Evolutionary conservation across 2,113 vertebrate genomes (phyloP).

Genomic region (Macroglossus sobrinus): DNA sequence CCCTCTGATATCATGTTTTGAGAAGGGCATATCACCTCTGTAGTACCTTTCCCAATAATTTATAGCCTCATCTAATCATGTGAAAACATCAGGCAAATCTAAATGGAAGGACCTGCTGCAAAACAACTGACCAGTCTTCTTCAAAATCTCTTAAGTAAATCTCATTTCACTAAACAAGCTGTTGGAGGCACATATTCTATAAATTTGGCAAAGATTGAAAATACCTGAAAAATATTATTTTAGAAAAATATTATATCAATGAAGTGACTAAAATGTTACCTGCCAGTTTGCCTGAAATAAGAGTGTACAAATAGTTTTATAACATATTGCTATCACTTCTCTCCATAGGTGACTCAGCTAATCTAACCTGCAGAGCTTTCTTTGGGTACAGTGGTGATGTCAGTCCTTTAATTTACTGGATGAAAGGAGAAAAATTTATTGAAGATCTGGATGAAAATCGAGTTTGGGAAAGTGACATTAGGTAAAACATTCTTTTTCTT

Average conservation of each 20-base stretch:
- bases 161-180: slow-evolving; percentile 37
- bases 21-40: background rate
- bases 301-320: slow-evolving; percentile 14
- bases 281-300: slow-evolving; percentile 30
- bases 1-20: background rate
- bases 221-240: background rate
- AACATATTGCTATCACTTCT: slow-evolving; percentile 73
- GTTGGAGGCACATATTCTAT: background rate
- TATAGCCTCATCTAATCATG: background rate
- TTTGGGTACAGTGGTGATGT: slow-evolving; percentile 98
- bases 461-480: slow-evolving; percentile 97
- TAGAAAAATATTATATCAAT: background rate
- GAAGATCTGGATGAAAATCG: slow-evolving; percentile 98
- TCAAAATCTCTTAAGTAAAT: slow-evolving; percentile 23
- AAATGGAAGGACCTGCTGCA: background rate
- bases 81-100: slow-evolving; percentile 9
- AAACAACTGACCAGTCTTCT: background rate
- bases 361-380: slow-evolving; percentile 97
- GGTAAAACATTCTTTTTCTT: slow-evolving; percentile 84
- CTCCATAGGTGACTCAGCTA: slow-evolving; percentile 90
- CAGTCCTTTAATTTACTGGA: slow-evolving; percentile 98
- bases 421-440: slow-evolving; percentile 99
- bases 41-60: background rate
- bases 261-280: slow-evolving; percentile 48
- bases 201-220: slow-evolving; percentile 24